These are phyloP conservation scores for Orgyia antiqua DNA, from an alignment of 2,888 invertebrate genomes.

Conservation along the genomic window DNA sequence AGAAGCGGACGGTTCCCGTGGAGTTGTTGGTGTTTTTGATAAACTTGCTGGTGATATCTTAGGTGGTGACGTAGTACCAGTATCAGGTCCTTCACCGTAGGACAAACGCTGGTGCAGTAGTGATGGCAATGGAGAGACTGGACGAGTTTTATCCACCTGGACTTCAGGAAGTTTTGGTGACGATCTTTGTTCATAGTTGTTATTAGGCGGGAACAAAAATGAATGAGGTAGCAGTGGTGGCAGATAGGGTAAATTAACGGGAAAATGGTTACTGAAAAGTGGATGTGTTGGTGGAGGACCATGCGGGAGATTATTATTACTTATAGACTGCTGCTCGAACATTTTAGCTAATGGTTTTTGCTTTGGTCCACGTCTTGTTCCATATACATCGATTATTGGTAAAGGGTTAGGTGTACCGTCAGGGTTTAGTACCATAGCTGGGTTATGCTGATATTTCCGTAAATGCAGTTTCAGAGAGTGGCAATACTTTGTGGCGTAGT, in stretches of 20 bases:
- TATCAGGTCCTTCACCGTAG: constrained; percentile 44
- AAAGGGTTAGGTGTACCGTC: constrained; percentile 93
- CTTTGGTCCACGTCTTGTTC: constrained; percentile 92
- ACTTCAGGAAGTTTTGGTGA: constrained; percentile 47
- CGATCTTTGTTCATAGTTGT: constrained; percentile 55
- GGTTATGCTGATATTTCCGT: constrained; percentile 93
- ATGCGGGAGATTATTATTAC: constrained; percentile 41
- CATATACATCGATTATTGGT: constrained; percentile 94
- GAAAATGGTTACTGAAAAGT: constrained; percentile 63
- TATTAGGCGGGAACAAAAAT: constrained; percentile 70
- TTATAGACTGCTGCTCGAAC: constrained; percentile 48
- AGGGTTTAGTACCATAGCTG: constrained; percentile 92
- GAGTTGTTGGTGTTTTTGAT: constrained; percentile 46
- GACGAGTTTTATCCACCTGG: constrained; percentile 36
- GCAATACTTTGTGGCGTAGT: constrained; percentile 98
- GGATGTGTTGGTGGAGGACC: constrained; percentile 53
- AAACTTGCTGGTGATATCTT: constrained; percentile 43
- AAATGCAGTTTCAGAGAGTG: constrained; percentile 97
- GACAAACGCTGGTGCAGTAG: constrained; percentile 60
- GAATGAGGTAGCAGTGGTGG: constrained; percentile 69
- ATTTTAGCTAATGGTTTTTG: constrained; percentile 66
- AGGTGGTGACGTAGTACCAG: constrained; percentile 35
- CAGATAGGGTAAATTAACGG: constrained; percentile 64
- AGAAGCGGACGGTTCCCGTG: constrained; percentile 33
- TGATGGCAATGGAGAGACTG: constrained; percentile 48